Evolutionary conservation across 2,113 vertebrate species (phyloP).

Genomic region (Phaethornis superciliosus): DNA sequence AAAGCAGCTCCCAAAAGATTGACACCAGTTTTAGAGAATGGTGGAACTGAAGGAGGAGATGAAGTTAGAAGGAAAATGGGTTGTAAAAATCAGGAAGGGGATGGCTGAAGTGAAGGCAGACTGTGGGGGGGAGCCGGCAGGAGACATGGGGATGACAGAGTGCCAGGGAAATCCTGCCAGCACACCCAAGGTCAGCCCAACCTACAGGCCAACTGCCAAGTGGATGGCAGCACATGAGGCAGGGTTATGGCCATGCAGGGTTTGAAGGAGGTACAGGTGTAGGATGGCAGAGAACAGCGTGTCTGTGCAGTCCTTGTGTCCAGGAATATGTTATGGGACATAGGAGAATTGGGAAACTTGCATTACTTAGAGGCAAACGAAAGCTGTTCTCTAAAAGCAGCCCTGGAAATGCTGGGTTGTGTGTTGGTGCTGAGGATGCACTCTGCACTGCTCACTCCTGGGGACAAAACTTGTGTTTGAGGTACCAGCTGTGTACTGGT

Average conservation of each 20-base stretch:
- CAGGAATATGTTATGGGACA: background rate
- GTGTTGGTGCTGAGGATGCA: background rate
- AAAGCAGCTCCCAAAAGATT: background rate
- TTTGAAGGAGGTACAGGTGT: conserved; percentile 36
- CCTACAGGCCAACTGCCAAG: conserved; percentile 71
- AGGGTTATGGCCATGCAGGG: conserved; percentile 41
- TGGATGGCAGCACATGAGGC: conserved; percentile 38
- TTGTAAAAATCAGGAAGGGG: conserved; percentile 28
- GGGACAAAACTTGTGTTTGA: background rate
- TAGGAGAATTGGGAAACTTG: background rate
- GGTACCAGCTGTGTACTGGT: background rate
- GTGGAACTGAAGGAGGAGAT: background rate
- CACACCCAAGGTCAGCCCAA: conserved; percentile 71
- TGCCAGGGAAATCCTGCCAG: conserved; percentile 71
- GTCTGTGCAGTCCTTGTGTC: background rate
- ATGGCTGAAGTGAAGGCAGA: background rate
- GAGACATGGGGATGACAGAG: conserved; percentile 58
- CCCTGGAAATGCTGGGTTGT: background rate
- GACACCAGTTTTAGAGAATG: background rate
- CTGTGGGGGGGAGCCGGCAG: background rate
- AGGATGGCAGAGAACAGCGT: background rate
- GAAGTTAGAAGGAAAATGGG: conserved; percentile 36
- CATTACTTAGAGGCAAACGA: background rate
- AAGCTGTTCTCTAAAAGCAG: background rate
- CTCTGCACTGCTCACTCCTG: background rate